phyloP scores from a whole-genome alignment of 2,113 vertebrate species.

The Casuarius casuarius region DNA sequence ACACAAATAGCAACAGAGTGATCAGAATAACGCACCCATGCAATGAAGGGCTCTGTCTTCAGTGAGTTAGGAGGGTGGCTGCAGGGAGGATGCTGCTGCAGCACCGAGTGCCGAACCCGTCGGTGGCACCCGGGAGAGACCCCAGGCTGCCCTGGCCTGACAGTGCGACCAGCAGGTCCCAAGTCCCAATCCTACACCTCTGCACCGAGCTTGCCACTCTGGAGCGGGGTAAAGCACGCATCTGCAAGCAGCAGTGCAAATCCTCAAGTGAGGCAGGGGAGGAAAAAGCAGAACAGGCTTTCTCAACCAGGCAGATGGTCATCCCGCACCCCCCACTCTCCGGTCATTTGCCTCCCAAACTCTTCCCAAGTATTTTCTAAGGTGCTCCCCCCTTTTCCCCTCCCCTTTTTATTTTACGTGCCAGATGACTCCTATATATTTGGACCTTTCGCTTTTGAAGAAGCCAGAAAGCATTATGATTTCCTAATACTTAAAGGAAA shows the following conservation, averaged over 20 bases:
- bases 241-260: neutral
- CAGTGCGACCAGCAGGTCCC: too few species aligned
- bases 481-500: conserved; percentile 61
- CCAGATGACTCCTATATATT: conserved; percentile 63
- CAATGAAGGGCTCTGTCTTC: neutral
- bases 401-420: conserved; percentile 43
- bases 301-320: neutral
- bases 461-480: conserved; percentile 61
- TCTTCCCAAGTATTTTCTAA: neutral
- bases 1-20: neutral
- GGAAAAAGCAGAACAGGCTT: neutral
- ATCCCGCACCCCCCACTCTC: neutral
- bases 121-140: neutral
- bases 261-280: neutral
- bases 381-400: neutral
- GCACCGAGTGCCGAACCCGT: accelerated
- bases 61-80: neutral
- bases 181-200: neutral
- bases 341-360: neutral
- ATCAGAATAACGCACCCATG: neutral
- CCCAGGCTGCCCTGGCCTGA: too few species aligned
- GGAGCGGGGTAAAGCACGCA: accelerated
- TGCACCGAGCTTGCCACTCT: neutral
- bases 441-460: conserved; percentile 59
- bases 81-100: neutral